phyloP scores from a whole-genome alignment of 2,113 vertebrate species.

The Regulus satrapa region DNA sequence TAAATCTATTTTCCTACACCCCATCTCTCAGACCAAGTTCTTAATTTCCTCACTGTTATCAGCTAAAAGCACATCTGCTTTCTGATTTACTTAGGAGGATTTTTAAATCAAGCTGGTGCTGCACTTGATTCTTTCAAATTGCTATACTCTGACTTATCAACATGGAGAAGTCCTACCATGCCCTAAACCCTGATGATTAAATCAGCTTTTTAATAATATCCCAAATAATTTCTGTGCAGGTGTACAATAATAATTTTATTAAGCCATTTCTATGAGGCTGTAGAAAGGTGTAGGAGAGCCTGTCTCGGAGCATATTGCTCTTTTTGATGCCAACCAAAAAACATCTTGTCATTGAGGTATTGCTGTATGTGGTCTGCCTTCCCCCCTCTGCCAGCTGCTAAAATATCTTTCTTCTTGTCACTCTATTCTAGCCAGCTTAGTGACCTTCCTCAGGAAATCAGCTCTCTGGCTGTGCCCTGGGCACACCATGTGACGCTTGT shows the following conservation, averaged over 20 bases:
- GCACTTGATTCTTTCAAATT: constrained; percentile 8
- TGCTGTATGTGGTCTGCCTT: background rate
- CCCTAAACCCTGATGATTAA: constrained; percentile 19
- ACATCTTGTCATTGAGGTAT: background rate
- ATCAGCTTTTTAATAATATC: constrained; percentile 5
- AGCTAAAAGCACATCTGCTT: constrained; percentile 19
- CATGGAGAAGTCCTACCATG: constrained; percentile 5
- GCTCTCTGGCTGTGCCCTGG: background rate
- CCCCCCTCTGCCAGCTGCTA: background rate
- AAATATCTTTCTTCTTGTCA: background rate
- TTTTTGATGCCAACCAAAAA: background rate
- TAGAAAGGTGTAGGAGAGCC: background rate
- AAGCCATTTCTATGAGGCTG: constrained; percentile 12
- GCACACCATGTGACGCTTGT: fast-evolving
- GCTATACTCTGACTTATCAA: constrained; percentile 14
- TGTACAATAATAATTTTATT: background rate
- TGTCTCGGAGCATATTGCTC: background rate
- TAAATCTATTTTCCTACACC: background rate
- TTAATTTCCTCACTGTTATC: background rate
- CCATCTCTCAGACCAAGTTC: background rate
- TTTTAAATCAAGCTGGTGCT: constrained; percentile 16
- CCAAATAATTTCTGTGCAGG: background rate
- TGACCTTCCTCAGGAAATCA: background rate
- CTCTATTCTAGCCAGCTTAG: background rate
- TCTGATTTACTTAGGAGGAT: constrained; percentile 27